Base-by-base conservation (phyloP, 1,140 invertebrate genomes). In the Sweltsa coloradensis region DNA sequence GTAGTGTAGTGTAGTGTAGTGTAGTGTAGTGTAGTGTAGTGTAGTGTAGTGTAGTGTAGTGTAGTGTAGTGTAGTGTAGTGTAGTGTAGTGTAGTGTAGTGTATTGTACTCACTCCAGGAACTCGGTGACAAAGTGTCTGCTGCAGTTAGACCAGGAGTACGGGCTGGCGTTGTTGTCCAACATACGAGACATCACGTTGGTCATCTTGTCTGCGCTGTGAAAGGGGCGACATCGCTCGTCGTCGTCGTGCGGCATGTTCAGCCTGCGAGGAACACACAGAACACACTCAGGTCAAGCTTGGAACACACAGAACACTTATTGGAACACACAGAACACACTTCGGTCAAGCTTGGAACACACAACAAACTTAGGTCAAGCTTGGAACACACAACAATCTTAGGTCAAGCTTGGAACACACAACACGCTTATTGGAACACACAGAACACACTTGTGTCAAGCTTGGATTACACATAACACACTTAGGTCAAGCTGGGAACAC, bases 81-180 rank as follows among this genome's bases (percentile, higher is more conserved):
- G n/a, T n/a, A n/a, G n/a, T n/a, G n/a, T n/a, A n/a, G n/a, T n/a
- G n/a, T n/a, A n/a, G n/a, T n/a, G n/a, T n/a, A n/a, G n/a, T n/a
- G n/a, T n/a, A n/a, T n/a, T n/a, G n/a, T n/a, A 81, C 81, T 79
- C 72, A 94, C 88, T 91, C 86, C 55, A 95, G 73, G 64, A 85
- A 94, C 59, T 92, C 86, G 13, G 82, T 85, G 31, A 92, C 69
- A 63, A 79, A 87, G 60, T 89, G 75, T 45, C 79, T 70, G 22
- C 86, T 90, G 65, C 90, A 95, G 34, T 77, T 74, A 2, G 88
- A 92, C 90, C 91, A 95, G 44, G 81, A 76, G 84, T 89, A 95
- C 1, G 89, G 89, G 61, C 85, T 78, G 14, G 85, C 87, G 52
- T 90, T 82, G 52, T 85, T 77, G 53, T 84, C 82, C 55, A 92